These are phyloP conservation scores for Eciton burchellii DNA, from an alignment of 1,140 invertebrate species.

Conservation along the genomic window DNA sequence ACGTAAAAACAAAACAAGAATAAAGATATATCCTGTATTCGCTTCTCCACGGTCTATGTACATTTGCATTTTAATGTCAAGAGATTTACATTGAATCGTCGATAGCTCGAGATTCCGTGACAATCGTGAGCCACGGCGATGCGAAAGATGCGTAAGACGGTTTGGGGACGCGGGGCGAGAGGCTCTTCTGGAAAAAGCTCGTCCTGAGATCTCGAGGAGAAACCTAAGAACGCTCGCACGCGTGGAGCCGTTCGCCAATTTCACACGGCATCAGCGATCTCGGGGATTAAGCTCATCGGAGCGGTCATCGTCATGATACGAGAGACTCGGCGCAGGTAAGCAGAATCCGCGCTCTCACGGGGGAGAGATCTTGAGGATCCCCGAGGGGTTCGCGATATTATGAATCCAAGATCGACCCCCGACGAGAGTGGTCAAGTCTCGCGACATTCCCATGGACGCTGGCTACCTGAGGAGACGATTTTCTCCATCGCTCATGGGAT, in stretches of 20 bases:
- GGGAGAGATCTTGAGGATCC: constrained; percentile 9
- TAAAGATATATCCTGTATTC: no score
- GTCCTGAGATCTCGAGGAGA: no score
- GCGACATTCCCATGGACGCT: constrained; percentile 80
- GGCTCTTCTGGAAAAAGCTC: no score
- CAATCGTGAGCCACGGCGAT: neutral
- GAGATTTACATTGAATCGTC: neutral
- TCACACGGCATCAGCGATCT: neutral
- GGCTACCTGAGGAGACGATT: constrained; percentile 76
- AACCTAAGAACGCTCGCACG: no score
- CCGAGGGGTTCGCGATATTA: constrained; percentile 72
- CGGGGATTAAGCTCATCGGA: constrained; percentile 10
- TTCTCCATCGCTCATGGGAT: constrained; percentile 39
- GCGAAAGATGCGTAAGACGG: neutral
- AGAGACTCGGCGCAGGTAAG: neutral
- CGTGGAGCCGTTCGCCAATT: constrained; percentile 3
- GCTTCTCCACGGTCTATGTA: no score
- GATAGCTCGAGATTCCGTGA: neutral
- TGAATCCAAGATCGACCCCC: constrained; percentile 73
- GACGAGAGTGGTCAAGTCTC: constrained; percentile 62
- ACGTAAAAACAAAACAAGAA: no score
- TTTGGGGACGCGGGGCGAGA: no score
- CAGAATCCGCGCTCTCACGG: constrained; percentile 10
- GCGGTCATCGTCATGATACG: neutral
- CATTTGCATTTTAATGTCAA: neutral